Evolutionary conservation across 2,797 vertebrate genomes (phyloP).

Genomic region (Fundulus diaphanus): DNA sequence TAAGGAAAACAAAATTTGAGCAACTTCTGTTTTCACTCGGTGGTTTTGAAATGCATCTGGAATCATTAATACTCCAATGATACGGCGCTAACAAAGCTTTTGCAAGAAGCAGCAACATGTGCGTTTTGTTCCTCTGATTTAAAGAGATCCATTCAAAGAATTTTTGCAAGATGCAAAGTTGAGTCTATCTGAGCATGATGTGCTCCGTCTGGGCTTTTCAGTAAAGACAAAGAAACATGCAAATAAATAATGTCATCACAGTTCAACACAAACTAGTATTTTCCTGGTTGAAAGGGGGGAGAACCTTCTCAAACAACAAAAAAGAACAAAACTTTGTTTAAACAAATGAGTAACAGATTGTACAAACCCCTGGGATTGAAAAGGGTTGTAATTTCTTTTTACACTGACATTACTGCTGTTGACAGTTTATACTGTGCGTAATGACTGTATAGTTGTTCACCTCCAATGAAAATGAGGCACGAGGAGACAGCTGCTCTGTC

Average conservation of each 20-base stretch:
- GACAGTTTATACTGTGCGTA: constrained; percentile 54
- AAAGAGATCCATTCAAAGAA: too few relatives aligned
- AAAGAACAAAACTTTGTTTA: not conserved
- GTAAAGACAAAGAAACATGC: not conserved
- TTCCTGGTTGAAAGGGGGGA: too few relatives aligned
- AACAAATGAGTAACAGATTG: not conserved
- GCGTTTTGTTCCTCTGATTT: too few relatives aligned
- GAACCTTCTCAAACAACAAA: too few relatives aligned
- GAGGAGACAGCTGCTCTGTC: constrained; percentile 50
- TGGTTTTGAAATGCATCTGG: too few relatives aligned
- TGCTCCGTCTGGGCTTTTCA: not conserved
- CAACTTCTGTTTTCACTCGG: too few relatives aligned
- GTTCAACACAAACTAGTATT: too few relatives aligned
- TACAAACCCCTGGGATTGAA: not conserved
- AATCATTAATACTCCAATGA: too few relatives aligned
- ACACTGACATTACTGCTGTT: not conserved
- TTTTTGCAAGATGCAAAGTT: not conserved
- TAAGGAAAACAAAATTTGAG: too few relatives aligned
- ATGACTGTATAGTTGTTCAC: constrained; percentile 41
- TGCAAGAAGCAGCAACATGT: too few relatives aligned
- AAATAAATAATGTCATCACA: too few relatives aligned
- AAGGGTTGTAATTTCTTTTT: not conserved
- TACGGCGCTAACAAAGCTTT: too few relatives aligned
- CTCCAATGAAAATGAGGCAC: constrained; percentile 63
- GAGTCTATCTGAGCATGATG: not conserved